phyloP scores from a whole-genome alignment of 2,113 vertebrate species.

The Capreolus pygargus region DNA sequence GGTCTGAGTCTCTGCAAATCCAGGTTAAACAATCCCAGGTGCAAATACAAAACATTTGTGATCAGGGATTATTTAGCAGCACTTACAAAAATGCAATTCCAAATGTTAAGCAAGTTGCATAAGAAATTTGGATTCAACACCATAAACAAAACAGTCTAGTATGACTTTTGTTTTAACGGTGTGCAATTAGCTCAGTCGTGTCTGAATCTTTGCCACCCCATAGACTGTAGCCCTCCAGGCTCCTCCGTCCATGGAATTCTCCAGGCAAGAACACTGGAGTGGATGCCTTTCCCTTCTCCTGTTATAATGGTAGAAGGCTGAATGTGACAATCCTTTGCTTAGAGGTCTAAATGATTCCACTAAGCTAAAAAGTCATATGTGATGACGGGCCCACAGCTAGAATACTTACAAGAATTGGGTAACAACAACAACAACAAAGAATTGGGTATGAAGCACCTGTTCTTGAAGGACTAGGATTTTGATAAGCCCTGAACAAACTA shows the following conservation, averaged over 20 bases:
- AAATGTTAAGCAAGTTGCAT: constrained; percentile 11
- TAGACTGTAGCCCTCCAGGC: background rate
- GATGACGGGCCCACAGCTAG: background rate
- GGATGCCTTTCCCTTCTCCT: background rate
- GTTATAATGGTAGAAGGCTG: background rate
- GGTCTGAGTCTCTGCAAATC: background rate
- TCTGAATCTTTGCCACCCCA: background rate
- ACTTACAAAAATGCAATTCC: constrained; percentile 1
- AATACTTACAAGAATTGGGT: background rate
- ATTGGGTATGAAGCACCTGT: background rate
- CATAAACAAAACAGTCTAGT: background rate
- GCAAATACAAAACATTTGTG: background rate
- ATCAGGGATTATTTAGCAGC: background rate
- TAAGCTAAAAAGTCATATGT: background rate
- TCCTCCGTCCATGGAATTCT: background rate
- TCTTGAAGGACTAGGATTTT: background rate
- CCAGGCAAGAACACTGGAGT: background rate
- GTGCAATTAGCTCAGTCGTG: background rate
- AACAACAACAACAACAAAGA: background rate
- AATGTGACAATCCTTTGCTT: background rate
- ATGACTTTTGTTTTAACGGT: background rate
- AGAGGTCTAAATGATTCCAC: background rate
- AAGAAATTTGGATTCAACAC: constrained; percentile 13
- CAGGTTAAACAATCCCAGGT: background rate
- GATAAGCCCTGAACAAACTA: background rate